These are phyloP conservation scores for Aspiorhynchus laticeps DNA, from an alignment of 2,113 vertebrate species.

Conservation along the genomic window DNA sequence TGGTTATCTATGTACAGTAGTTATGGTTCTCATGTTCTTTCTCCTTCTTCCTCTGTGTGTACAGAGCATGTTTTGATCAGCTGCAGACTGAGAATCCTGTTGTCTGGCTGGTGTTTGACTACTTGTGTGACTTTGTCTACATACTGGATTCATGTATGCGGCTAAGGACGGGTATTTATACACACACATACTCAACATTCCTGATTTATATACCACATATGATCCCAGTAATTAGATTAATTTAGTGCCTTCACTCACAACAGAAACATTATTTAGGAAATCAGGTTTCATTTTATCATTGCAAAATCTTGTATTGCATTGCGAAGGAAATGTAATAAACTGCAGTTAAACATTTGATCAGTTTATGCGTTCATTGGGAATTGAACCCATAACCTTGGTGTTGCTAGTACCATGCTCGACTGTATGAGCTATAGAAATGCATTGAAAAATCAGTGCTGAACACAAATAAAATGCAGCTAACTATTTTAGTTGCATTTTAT, in stretches of 20 bases:
- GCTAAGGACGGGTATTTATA: slow-evolving; percentile 84
- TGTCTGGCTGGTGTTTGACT: slow-evolving; percentile 92
- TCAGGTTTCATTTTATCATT: background rate
- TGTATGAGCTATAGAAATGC: background rate
- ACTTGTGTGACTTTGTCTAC: slow-evolving; percentile 85
- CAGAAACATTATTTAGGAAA: background rate
- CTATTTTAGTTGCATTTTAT: background rate
- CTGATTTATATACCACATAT: background rate
- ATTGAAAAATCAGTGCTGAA: background rate
- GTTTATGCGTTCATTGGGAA: background rate
- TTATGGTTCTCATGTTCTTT: background rate
- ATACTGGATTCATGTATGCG: slow-evolving; percentile 83
- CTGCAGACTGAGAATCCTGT: slow-evolving; percentile 81
- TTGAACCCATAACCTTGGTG: background rate
- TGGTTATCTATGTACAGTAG: background rate
- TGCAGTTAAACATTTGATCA: background rate
- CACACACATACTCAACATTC: background rate
- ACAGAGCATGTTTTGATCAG: slow-evolving; percentile 90
- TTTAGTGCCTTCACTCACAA: background rate
- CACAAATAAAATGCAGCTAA: background rate
- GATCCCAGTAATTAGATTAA: background rate
- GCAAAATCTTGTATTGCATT: background rate
- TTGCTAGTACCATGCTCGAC: background rate
- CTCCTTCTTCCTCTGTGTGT: slow-evolving; percentile 20
- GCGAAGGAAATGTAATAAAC: background rate